Base-by-base conservation (phyloP, 2,797 vertebrate genomes). In the Hylomyscus alleni region DNA sequence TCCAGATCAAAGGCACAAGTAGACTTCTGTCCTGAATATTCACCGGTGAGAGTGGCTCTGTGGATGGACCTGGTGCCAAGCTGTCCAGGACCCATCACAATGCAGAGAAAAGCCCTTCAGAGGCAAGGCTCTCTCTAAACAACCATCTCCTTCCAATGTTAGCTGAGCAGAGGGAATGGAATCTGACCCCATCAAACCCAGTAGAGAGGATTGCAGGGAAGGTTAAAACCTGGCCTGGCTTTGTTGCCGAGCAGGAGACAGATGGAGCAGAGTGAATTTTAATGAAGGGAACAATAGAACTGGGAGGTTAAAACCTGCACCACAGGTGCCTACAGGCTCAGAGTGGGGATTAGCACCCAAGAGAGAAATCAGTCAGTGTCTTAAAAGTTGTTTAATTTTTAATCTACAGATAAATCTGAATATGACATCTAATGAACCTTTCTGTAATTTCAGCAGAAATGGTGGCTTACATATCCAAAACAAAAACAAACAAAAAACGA, bases 1-100 rank as follows among this genome's bases (percentile, higher is more conserved):
- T 50, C 76, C 5, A 14, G 14, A 90, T 95, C 93, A 96, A 73
- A 97, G 56, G 24, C 91, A 95, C 40, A 87, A 85, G 80, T 37
- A 26, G 9, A 50, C 75, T 92, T 93, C 95, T 95, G n/a, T 40
- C 65, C 93, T 92, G 85, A 95, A 90, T 91, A 87, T 52, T 83
- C 52, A 67, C 80, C 67, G 52, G 91, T n/a, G 40, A 12, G 6
- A 58, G 91, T 73, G 50, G 50, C 31, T 47, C 77, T 52, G 6
- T 6, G 95, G 73, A 93, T 6, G 95, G 73, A 93, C 29, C 62
- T 60, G 95, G 90, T 20, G 12, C 90, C 92, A 86, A 50, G 22
- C 65, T 14, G 14, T 47, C 14, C 2, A 26, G 31, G 54, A 72
- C 47, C 37, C 5, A 31, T 50, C 54, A 73, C 62, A 26, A 83